Base-by-base conservation (phyloP, 2,113 vertebrate species). In the Osmerus mordax region DNA sequence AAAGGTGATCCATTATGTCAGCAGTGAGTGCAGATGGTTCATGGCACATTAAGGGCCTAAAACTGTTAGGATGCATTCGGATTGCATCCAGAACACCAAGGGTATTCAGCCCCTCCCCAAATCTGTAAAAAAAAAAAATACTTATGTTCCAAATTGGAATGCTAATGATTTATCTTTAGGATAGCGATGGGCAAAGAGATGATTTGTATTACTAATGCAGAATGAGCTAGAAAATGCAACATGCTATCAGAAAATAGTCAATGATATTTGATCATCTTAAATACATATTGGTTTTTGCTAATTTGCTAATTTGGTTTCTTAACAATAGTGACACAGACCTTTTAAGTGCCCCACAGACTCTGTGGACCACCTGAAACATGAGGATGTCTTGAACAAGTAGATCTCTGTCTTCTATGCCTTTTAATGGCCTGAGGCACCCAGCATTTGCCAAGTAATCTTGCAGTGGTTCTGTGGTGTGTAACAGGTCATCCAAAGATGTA, bases 301-400 rank as follows among this genome's bases (percentile, higher is more conserved):
- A n/a, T n/a, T n/a, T n/a, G n/a, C n/a, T 59, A 32, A 59, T 9
- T 60, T 60, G 36, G 25, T 18, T 71, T 55, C 36, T 65, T 3
- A 36, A 41, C 15, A 60, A 65, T 65, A 28, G 64, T 14, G 29
- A 66, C 14, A 69, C 18, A 23, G 21, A 23, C 21, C 70, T 71
- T 64, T 71, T 19, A 71, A 63, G 64, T 63, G 59, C 11, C 19
- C 70, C 58, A 21, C 41, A 11, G 41, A 71, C 58, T 47, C 69
- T 23, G 59, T 71, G 69, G 19, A 71, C 41, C 28, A 71, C 70
- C 41, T 71, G 59, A 53, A 63, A 71, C 70, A 71, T 64, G 59
- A 71, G 12, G 21, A 71, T 71, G 19, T 71, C 70, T 28, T 63
- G 32, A 15, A 71, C 60, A 19, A 71, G 36, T 19, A 71, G 59